Evolutionary conservation across 2,888 invertebrate genomes (phyloP).

Genomic region (Heteromurus nitidus): DNA sequence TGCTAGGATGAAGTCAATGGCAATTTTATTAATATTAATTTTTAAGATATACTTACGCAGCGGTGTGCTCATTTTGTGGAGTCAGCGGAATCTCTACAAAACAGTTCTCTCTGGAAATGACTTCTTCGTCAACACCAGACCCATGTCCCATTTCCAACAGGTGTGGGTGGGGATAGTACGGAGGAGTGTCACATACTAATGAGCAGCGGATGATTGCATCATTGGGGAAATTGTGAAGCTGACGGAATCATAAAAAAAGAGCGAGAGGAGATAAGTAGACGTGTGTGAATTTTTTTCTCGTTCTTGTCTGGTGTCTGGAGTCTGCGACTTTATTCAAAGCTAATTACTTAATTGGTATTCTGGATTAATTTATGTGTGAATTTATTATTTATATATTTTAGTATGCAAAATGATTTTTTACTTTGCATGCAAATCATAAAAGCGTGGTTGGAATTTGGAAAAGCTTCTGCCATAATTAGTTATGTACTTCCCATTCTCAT

Average conservation of each 20-base stretch:
- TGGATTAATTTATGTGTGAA: too few relatives aligned
- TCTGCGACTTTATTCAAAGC: too few relatives aligned
- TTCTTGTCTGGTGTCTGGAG: too few relatives aligned
- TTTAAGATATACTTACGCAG: constrained; percentile 81
- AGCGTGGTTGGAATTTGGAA: too few relatives aligned
- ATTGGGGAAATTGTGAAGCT: constrained; percentile 68
- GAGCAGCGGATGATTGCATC: constrained; percentile 70
- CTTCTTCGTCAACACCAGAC: constrained; percentile 27
- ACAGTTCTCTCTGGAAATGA: constrained; percentile 80
- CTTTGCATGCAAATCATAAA: too few relatives aligned
- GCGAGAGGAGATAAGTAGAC: too few relatives aligned
- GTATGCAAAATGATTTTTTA: too few relatives aligned
- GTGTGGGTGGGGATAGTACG: constrained; percentile 71
- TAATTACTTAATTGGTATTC: too few relatives aligned
- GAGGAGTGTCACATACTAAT: constrained; percentile 68
- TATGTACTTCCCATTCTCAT: too few relatives aligned
- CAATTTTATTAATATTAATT: not conserved
- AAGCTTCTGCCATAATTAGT: too few relatives aligned
- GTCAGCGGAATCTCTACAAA: constrained; percentile 81
- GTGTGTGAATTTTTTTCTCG: too few relatives aligned
- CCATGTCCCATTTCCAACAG: constrained; percentile 68
- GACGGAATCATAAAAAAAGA: constrained; percentile 13
- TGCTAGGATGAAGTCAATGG: constrained; percentile 7
- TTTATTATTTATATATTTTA: not conserved
- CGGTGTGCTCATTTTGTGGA: constrained; percentile 80